Conservation (phyloP, 2,888 invertebrate genomes). For the Lasioglossum malachurum region DNA sequence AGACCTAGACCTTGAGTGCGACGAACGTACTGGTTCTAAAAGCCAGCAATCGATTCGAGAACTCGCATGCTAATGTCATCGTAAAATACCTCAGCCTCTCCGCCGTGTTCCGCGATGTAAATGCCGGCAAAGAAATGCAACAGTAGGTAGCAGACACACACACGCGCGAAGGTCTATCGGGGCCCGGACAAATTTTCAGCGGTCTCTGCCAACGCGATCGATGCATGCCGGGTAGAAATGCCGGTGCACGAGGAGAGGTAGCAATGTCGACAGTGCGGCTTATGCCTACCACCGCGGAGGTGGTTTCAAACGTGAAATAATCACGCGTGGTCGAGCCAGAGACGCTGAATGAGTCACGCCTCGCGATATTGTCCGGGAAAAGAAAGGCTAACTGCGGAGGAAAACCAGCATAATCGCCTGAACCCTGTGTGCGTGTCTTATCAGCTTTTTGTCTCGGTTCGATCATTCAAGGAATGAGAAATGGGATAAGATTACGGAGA, state of each 20-base stretch:
- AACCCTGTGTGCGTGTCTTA: background rate
- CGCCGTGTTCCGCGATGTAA: background rate
- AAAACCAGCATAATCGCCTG: conserved; percentile 34
- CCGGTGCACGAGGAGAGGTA: conserved; percentile 53
- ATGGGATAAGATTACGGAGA: too few species aligned
- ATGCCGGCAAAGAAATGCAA: conserved; percentile 23
- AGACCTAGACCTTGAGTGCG: background rate
- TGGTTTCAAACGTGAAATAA: conserved; percentile 75
- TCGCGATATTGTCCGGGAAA: conserved; percentile 55
- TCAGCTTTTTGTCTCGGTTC: background rate
- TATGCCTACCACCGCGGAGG: conserved; percentile 69
- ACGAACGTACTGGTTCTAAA: background rate
- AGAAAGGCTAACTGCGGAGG: conserved; percentile 28
- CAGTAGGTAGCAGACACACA: conserved; percentile 16
- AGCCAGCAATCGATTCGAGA: background rate
- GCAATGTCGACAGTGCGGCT: conserved; percentile 63
- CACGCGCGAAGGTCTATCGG: conserved; percentile 41
- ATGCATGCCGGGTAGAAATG: conserved; percentile 47
- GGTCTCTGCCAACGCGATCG: conserved; percentile 53
- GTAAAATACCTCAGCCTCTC: background rate
- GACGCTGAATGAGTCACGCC: conserved; percentile 73
- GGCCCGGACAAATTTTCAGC: conserved; percentile 43
- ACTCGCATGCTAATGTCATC: background rate
- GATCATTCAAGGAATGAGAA: background rate
- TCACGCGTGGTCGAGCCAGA: conserved; percentile 75